Evolutionary conservation across 2,888 invertebrate genomes (phyloP).

Genomic region (Pollenia griseotomentosa): DNA sequence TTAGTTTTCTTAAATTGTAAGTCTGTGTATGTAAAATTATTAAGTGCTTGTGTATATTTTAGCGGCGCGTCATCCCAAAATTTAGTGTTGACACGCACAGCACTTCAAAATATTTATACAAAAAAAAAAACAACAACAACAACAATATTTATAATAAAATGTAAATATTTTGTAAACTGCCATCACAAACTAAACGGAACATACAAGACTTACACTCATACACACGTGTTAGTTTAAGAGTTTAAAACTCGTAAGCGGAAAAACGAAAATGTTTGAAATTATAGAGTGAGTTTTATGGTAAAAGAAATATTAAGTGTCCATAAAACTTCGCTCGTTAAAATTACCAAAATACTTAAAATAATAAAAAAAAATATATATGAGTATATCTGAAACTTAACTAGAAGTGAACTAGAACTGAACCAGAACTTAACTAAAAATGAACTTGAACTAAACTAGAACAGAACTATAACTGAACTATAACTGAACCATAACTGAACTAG

Average conservation of each 20-base stretch:
- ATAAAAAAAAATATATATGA: too few relatives aligned
- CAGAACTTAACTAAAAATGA: too few relatives aligned
- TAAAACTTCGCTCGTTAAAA: too few relatives aligned
- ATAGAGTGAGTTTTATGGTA: too few relatives aligned
- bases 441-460: too few relatives aligned
- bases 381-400: too few relatives aligned
- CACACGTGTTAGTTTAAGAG: background rate
- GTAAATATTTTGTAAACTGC: constrained; percentile 80
- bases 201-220: constrained; percentile 22
- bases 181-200: constrained; percentile 66
- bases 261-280: background rate
- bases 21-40: background rate
- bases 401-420: too few relatives aligned
- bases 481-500: too few relatives aligned
- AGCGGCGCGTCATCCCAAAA: constrained; percentile 73
- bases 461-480: too few relatives aligned
- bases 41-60: constrained; percentile 26
- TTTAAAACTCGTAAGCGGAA: background rate
- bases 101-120: constrained; percentile 77
- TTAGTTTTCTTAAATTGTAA: background rate
- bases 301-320: too few relatives aligned
- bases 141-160: constrained; percentile 73
- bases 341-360: too few relatives aligned
- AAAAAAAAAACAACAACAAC: background rate
- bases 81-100: constrained; percentile 83